A percentile compares a stretch with the other conserved stretches of the same genome.
Evolutionary conservation across 2,113 vertebrate species (phyloP).

Genomic region (Periophthalmus modestus): DNA sequence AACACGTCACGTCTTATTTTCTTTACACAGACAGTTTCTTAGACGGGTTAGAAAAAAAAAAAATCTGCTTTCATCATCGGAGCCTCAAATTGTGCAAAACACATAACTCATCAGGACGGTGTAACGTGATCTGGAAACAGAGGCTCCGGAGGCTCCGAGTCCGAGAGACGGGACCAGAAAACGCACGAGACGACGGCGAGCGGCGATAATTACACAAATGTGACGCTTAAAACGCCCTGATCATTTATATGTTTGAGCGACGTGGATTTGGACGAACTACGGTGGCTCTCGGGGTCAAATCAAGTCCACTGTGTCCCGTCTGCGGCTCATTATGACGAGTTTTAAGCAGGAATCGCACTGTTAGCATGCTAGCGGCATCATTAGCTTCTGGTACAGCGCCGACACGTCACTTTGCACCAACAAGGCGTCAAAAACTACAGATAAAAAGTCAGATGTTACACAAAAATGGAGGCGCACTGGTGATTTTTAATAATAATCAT

Average conservation of each 20-base stretch:
- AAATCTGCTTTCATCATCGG: background rate
- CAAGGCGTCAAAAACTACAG: background rate
- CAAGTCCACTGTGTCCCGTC: too few relatives aligned
- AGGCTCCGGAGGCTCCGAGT: background rate
- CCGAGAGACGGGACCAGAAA: background rate
- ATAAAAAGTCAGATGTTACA: too few relatives aligned
- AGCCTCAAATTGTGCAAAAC: background rate
- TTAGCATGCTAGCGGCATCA: too few relatives aligned
- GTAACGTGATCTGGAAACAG: background rate
- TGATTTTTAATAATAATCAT: too few relatives aligned
- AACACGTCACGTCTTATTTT: background rate
- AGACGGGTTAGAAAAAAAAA: background rate
- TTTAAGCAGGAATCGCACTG: too few relatives aligned
- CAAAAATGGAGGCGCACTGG: too few relatives aligned
- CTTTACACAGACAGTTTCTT: background rate
- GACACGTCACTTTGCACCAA: background rate
- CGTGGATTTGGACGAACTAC: too few relatives aligned
- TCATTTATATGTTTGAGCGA: too few relatives aligned
- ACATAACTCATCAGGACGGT: constrained; percentile 10
- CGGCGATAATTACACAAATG: background rate
- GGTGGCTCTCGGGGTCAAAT: too few relatives aligned
- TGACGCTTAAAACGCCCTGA: background rate
- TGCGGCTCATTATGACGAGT: too few relatives aligned
- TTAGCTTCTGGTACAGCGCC: background rate
- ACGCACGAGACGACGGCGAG: too few relatives aligned